These are phyloP conservation scores for Merops nubicus DNA, from an alignment of 2,113 vertebrate species.

Conservation along the genomic window DNA sequence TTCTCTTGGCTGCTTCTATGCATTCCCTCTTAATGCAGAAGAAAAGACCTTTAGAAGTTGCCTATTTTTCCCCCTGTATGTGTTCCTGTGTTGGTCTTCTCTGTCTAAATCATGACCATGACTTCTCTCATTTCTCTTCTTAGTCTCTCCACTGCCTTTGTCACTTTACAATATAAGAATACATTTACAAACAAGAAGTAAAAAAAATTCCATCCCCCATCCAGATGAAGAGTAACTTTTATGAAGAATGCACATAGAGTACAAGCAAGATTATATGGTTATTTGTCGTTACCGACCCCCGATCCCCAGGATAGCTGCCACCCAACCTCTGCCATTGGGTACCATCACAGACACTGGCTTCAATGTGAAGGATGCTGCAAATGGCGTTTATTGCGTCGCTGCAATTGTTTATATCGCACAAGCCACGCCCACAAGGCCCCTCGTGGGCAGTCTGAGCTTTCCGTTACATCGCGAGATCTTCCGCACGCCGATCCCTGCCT, in stretches of 20 bases:
- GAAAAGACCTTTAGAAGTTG: background rate
- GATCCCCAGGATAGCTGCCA: too few species aligned
- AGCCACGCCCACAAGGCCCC: too few species aligned
- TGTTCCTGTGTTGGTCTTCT: background rate
- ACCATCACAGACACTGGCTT: too few species aligned
- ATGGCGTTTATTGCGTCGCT: too few species aligned
- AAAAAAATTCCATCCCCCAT: background rate
- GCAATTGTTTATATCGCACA: too few species aligned
- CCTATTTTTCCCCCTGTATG: background rate
- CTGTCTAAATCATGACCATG: background rate
- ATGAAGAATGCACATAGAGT: background rate
- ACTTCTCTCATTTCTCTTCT: background rate
- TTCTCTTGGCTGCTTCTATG: background rate
- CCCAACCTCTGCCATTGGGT: too few species aligned
- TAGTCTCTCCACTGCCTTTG: background rate
- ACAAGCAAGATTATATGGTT: background rate
- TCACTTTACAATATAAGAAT: background rate
- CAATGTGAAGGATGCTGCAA: too few species aligned
- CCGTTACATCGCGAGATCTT: too few species aligned
- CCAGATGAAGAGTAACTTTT: background rate
- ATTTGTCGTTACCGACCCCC: too few species aligned
- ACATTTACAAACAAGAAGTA: background rate
- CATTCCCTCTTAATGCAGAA: background rate
- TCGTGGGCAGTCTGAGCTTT: too few species aligned
- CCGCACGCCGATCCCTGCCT: too few species aligned